Conservation (phyloP, 1,140 invertebrate species). For the Scaptomyza graminum region DNA sequence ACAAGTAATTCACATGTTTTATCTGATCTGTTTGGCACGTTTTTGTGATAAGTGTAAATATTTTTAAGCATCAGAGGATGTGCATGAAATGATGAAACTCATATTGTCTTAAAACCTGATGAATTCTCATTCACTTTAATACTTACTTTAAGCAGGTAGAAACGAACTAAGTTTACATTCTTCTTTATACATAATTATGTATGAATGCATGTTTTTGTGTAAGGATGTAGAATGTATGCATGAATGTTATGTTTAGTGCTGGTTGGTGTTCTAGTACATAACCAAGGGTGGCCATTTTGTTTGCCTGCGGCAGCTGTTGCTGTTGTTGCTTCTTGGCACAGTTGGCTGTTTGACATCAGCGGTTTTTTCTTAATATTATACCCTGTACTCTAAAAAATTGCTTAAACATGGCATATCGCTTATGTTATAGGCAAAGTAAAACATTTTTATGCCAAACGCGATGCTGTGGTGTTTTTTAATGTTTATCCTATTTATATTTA, state of each 20-base stretch:
- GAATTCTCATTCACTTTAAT: background rate
- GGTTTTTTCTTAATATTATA: constrained; percentile 10
- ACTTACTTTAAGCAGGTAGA: background rate
- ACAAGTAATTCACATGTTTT: background rate
- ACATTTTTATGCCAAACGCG: background rate
- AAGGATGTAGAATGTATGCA: background rate
- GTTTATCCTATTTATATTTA: too few relatives aligned
- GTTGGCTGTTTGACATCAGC: constrained; percentile 54
- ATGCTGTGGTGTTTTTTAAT: too few relatives aligned
- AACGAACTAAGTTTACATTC: background rate
- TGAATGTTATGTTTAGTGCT: background rate
- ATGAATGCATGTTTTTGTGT: background rate
- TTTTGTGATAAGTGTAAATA: background rate
- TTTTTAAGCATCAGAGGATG: too few relatives aligned
- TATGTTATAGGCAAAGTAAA: background rate
- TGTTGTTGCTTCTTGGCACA: constrained; percentile 18
- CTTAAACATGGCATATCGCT: background rate
- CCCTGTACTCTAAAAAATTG: constrained; percentile 3
- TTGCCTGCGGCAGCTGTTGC: constrained; percentile 1
- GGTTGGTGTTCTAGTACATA: background rate
- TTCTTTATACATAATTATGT: background rate
- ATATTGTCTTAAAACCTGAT: too few relatives aligned
- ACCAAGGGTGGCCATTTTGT: constrained; percentile 33
- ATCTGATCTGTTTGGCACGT: too few relatives aligned
- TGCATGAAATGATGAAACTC: too few relatives aligned